Evolutionary conservation across 2,113 vertebrate genomes (phyloP).

Genomic region (Clarias gariepinus): DNA sequence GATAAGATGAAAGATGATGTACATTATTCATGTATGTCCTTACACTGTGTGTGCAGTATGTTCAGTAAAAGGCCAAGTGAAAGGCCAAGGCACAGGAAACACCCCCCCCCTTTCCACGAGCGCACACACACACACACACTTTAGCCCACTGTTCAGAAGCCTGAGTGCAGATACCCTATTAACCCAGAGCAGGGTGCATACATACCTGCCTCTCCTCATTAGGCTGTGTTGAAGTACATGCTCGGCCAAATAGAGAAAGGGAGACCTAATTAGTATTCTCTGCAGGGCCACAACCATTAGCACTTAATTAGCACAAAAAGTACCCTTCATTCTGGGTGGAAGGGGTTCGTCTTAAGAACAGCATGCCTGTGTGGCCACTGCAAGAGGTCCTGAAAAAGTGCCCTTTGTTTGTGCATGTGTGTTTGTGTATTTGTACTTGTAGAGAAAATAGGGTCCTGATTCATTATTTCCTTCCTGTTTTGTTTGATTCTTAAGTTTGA

Average conservation of each 20-base stretch:
- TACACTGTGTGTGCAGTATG: constrained; percentile 51
- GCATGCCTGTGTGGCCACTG: constrained; percentile 60
- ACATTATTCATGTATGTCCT: constrained; percentile 1
- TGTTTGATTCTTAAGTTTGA: neutral
- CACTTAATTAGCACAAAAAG: constrained; percentile 78
- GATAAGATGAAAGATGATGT: neutral
- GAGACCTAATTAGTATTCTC: constrained; percentile 79
- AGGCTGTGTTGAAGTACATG: constrained; percentile 71
- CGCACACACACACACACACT: constrained; percentile 39
- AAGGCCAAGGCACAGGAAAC: constrained; percentile 74
- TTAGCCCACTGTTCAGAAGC: constrained; percentile 62
- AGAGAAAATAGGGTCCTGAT: constrained; percentile 25
- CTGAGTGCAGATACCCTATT: constrained; percentile 71
- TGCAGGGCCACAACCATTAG: constrained; percentile 76
- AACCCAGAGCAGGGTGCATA: constrained; percentile 70
- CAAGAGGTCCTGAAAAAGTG: constrained; percentile 54
- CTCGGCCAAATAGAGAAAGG: constrained; percentile 64
- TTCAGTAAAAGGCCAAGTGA: constrained; percentile 60
- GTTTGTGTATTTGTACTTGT: constrained; percentile 35
- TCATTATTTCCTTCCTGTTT: neutral
- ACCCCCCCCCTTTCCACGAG: constrained; percentile 52
- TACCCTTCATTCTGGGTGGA: constrained; percentile 66
- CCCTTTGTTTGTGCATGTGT: constrained; percentile 35
- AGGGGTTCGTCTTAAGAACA: constrained; percentile 58
- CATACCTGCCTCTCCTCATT: constrained; percentile 78